Base-by-base conservation (phyloP, 2,113 vertebrate species). In the Orycteropus afer region DNA sequence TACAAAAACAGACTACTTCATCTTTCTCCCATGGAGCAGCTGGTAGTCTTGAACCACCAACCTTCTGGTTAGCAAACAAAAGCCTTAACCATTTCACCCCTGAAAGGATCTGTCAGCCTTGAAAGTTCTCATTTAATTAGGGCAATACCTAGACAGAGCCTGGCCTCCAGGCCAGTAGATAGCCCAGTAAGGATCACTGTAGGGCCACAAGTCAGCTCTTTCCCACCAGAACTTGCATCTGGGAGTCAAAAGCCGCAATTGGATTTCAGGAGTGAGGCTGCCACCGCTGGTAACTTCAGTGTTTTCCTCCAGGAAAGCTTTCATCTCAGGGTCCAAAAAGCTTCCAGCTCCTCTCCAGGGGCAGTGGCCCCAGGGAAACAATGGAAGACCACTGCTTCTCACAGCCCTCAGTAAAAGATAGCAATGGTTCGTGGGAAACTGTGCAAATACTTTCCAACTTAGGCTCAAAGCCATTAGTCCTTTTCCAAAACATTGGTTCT, bases 141-240 rank as follows among this genome's bases (percentile, higher is more conserved):
- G 55, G 15, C 34, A 29, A 0, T 98, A 99, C 99, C 99, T 99
- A 47, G 99, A 98, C 11, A 99, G 97, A 3, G 99, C 99, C 93
- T 99, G 99, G 81, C 99, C 99, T 89, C 99, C 99, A 1, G 99
- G 99, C 99, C 99, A 99, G 96, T 99, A 99, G 96, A 99, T 98
- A 1, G 99, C 99, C 99, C 99, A 99, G 97, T 99, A 99, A 0
- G 99, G 99, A 47, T 99, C 99, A 2, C 97, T 93, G 0, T 99
- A 99, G n/a, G 99, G 99, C 99, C 99, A 99, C 6, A 99, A 95
- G 55, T 99, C 99, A 2, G 99, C 98, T 51, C 97, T 99, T 67
- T 99, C 99, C 86, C 97, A 97, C 99, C 99, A 99, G 96, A 99
- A 99, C 47, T 98, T 98, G 97, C 99, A 99, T 29, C 87, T 98